Evolutionary conservation across 2,888 invertebrate species (phyloP), one percentile per base, ranked within the genome.

Genomic region (Synergus itoensis): DNA sequence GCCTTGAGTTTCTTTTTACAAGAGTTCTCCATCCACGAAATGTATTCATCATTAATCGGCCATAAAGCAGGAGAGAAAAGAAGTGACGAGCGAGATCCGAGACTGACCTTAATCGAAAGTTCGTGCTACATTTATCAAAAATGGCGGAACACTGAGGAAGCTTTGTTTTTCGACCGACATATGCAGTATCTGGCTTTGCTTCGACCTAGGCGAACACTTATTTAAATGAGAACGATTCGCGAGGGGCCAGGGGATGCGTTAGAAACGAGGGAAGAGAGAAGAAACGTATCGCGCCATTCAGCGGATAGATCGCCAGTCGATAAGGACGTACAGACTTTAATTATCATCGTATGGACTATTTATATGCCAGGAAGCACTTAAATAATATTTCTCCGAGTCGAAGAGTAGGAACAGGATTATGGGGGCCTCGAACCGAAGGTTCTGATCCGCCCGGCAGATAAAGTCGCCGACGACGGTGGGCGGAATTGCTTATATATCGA

Each of bases 331-430:
- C 86, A 82, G 85, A 90, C 89, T 90, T 90, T 92, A 92, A 92
- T 92, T 91, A 91, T 91, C 89, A 90, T 90, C 89, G 88, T 87
- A 88, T 87, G 86, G 88, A 88, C 88, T 90, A 89, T 91, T 91
- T 91, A 91, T 91, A 90, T 89, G 91, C 89, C 91, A 91, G 92
- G 92, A 92, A 92, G 89, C 91, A 89, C 88, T 91, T 92, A 91
- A 92, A 92, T 92, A 92, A 92, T 92, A 92, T 91, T 91, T 89
- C 89, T 90, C 86, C 85, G 85, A 87, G 87, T 87, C 81, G 78
- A 76, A 80, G 82, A 82, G 80, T 77, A 79, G 87, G 88, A 88
- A 89, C 87, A 65, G 88, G 88, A 88, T 89, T 85, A 83, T 82
- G 82, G 78, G 82, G 82, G 83, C 84, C 85, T 84, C 84, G 82